phyloP scores from a whole-genome alignment of 2,113 vertebrate genomes.

The Jaculus jaculus region DNA sequence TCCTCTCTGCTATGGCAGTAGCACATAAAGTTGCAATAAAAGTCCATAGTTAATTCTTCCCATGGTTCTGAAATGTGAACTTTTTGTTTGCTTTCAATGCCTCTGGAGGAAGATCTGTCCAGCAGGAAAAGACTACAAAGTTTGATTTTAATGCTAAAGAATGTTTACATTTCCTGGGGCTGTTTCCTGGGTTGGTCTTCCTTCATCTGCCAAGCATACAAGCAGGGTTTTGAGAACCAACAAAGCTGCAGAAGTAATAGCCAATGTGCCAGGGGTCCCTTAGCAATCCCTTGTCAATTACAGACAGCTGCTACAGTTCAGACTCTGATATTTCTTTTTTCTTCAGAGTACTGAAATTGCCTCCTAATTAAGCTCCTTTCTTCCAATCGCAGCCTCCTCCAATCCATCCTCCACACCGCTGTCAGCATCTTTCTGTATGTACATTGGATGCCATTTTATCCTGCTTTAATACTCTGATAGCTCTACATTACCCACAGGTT shows the following conservation, averaged over 20 bases:
- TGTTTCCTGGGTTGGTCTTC: neutral
- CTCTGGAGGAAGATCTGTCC: neutral
- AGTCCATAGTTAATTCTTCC: neutral
- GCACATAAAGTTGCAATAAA: neutral
- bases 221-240: neutral
- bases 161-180: neutral
- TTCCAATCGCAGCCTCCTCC: slow-evolving; percentile 38
- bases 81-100: neutral
- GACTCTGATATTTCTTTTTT: neutral
- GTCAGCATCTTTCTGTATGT: slow-evolving; percentile 55
- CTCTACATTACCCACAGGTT: slow-evolving; percentile 18
- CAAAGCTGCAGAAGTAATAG: neutral
- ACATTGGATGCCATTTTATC: slow-evolving; percentile 38
- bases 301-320: neutral
- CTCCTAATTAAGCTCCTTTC: slow-evolving; percentile 41
- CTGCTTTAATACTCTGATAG: slow-evolving; percentile 24
- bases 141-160: neutral
- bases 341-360: neutral
- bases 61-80: neutral
- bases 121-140: neutral
- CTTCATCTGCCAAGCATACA: neutral
- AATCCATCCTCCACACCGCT: slow-evolving; percentile 54
- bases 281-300: neutral
- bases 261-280: neutral
- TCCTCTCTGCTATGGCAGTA: neutral